Evolutionary conservation across 23 tunicate genomes (phyloP), one percentile per base, ranked within the genome.

Genomic region (Aplidium turbinatum): DNA sequence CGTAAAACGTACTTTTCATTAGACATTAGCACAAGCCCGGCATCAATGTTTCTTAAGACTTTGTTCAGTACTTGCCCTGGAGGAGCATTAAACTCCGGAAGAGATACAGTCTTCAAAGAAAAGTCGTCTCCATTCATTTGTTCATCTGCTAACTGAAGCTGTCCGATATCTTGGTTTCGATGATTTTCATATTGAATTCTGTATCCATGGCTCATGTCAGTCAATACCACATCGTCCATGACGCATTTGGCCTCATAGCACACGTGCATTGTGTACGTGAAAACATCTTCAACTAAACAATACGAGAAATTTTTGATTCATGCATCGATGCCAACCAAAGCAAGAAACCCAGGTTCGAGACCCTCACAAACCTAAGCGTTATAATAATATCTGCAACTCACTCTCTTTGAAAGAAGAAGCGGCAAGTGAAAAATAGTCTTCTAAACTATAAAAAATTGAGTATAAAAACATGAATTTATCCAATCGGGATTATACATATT

Each of bases 201-300:
- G 34, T 81, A 81, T 1, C 87, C 87, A 33, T 81, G 61, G 46
- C 76, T 81, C 87, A 81, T 81, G 52, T 81, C 87, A 45, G 28
- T 72, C 13, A 81, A 62, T 9, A 30, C 13, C 33, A 22, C 48
- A 20, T 81, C 58, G 5, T 47, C 36, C 63, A 81, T 25, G 3
- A 81, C 79, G 4, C 47, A 42, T n/a, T 48, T 56, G 36, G 87
- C 51, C 47, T 81, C 78, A 35, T 81, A 81, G 38, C 78, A 52
- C 51, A 81, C 87, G 75, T 55, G 47, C 69, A 81, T 72, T 60
- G 46, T 70, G 28, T 81, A 81, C 4, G 79, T 46, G 47, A 71
- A 81, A 21, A 81, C 33, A 39, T 81, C 87, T 35, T 72, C 78
- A 47, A 79, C 87, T 81, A 35, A 42, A 60, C 33, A 39, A 58